A percentile compares a stretch with the other conserved stretches of the same genome.
Conservation (phyloP, 1,140 invertebrate species). For the Zophobas atratus region DNA sequence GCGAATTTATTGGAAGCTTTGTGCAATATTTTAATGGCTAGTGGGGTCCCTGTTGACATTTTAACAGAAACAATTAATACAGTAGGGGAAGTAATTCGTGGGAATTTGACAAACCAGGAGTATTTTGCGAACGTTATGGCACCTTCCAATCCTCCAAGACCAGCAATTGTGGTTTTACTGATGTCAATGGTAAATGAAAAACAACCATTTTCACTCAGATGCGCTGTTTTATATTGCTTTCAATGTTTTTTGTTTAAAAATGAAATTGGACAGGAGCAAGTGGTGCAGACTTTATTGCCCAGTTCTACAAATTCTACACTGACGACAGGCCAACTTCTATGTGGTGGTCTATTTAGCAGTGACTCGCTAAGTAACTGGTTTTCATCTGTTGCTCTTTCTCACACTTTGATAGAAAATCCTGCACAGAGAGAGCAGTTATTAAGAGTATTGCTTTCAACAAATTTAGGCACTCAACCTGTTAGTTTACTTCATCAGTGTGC, state of each 20-base stretch:
- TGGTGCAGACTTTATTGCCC: conserved; percentile 94
- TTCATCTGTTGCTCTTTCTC: conserved; percentile 91
- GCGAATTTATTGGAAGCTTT: conserved; percentile 87
- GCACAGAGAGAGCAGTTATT: conserved; percentile 95
- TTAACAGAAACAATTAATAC: conserved; percentile 97
- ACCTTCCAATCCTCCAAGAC: conserved; percentile 91
- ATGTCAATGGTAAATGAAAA: conserved; percentile 99
- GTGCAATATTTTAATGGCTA: conserved; percentile 94
- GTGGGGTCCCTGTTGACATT: conserved; percentile 96
- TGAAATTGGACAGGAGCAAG: conserved; percentile 87
- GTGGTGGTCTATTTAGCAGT: conserved; percentile 91
- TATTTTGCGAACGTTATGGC: conserved; percentile 93
- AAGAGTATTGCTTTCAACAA: conserved; percentile 91
- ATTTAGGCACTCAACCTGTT: conserved; percentile 86
- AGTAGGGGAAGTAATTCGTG: conserved; percentile 95
- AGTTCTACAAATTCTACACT: conserved; percentile 71
- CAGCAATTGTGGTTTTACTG: conserved; percentile 93
- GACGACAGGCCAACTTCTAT: conserved; percentile 92
- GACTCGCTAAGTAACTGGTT: conserved; percentile 99
- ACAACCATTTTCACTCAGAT: conserved; percentile 89
- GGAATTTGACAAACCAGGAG: conserved; percentile 92
- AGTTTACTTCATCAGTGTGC: conserved; percentile 92
- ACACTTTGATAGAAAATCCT: conserved; percentile 91
- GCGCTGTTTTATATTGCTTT: conserved; percentile 97
- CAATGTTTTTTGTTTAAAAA: conserved; percentile 97